Evolutionary conservation across 2,797 vertebrate species (phyloP).

Genomic region (Notoglanidium macrostoma): DNA sequence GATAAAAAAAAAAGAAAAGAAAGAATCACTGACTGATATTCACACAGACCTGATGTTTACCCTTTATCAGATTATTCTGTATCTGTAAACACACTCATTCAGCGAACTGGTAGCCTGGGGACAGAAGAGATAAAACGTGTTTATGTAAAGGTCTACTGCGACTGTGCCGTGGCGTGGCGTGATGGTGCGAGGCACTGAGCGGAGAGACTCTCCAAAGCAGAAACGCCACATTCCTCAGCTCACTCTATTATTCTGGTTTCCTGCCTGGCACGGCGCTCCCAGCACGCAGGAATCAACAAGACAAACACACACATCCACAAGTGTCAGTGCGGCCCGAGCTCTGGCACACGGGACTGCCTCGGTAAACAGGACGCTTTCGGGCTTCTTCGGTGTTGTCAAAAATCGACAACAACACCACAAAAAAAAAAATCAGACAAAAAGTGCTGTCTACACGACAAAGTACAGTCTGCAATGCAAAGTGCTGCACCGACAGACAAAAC

Average conservation of each 20-base stretch:
- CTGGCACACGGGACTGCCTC: conserved; percentile 20
- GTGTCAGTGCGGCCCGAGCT: conserved; percentile 46
- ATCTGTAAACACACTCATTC: not conserved
- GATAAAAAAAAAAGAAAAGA: too few species aligned
- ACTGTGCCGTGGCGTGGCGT: conserved; percentile 7
- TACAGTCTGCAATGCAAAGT: not conserved
- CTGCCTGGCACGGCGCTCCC: conserved; percentile 65
- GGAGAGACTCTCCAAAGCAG: conserved; percentile 60
- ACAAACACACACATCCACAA: conserved; percentile 69
- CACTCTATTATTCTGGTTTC: conserved; percentile 76
- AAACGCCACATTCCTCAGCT: conserved; percentile 72
- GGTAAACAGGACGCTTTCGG: conserved; percentile 39
- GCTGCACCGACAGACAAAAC: not conserved
- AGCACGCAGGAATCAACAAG: conserved; percentile 73
- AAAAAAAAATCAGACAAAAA: conserved; percentile 11
- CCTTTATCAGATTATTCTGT: not conserved
- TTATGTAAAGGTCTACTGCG: conserved; percentile 11
- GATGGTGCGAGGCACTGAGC: conserved; percentile 12
- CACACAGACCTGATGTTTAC: not conserved
- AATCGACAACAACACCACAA: not conserved
- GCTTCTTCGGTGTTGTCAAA: conserved; percentile 14
- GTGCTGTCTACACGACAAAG: not conserved
- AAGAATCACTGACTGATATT: too few species aligned
- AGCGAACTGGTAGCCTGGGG: not conserved
- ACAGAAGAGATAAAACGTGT: not conserved